Percentiles rank a stretch among this genome's conserved stretches.
Evolutionary conservation across 2,797 vertebrate genomes (phyloP).

Genomic region (Acipenser oxyrinchus): DNA sequence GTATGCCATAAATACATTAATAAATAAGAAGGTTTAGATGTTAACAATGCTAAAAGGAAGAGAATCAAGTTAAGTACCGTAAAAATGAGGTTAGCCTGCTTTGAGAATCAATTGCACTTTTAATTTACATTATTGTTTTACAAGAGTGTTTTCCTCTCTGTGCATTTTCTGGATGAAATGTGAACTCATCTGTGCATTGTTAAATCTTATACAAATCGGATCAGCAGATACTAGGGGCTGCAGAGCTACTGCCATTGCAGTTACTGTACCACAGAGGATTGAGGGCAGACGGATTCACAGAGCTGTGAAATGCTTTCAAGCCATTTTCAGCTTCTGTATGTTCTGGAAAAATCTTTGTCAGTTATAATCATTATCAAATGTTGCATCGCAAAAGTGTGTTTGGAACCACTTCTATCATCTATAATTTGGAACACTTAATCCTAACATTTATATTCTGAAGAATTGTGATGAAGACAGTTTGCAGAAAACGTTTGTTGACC

Average conservation of each 20-base stretch:
- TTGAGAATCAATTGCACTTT: conserved; percentile 49
- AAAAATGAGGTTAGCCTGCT: conserved; percentile 53
- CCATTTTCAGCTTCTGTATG: no score
- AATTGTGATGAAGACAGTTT: no score
- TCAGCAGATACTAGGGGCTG: not conserved
- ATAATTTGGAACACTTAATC: no score
- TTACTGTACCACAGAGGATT: not conserved
- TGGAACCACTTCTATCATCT: no score
- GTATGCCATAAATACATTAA: no score
- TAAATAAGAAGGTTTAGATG: no score
- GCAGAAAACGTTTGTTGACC: no score
- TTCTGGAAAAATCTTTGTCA: no score
- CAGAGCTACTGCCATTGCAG: not conserved
- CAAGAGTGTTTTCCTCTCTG: not conserved
- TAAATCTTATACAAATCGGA: not conserved
- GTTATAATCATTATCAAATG: no score
- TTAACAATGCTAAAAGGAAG: conserved; percentile 1
- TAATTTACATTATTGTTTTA: conserved; percentile 44
- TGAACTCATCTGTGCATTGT: not conserved
- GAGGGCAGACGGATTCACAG: not conserved
- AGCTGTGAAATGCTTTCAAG: not conserved
- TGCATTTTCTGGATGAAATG: not conserved
- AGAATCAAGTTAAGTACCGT: conserved; percentile 44
- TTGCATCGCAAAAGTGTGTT: no score
- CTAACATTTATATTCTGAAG: no score